Percentiles rank a stretch among this genome's conserved stretches.
phyloP scores from a whole-genome alignment of 2,113 vertebrate genomes.

The Takifugu bimaculatus region DNA sequence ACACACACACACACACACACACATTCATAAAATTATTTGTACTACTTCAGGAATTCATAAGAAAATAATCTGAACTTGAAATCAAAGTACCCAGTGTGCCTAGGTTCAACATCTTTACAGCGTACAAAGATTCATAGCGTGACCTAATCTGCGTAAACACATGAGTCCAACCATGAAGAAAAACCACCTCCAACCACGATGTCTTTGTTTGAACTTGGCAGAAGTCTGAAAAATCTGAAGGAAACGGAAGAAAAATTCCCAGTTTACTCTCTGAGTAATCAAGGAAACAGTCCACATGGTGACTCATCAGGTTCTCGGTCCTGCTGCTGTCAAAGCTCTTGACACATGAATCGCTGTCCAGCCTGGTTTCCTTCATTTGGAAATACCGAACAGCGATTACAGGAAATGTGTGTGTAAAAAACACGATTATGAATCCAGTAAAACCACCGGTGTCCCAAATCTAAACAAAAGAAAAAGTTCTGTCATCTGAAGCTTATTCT shows the following conservation, averaged over 20 bases:
- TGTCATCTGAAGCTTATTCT: neutral
- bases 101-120: conserved; percentile 49
- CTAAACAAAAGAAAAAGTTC: neutral
- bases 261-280: conserved; percentile 41
- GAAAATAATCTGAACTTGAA: conserved; percentile 11
- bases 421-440: neutral
- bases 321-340: conserved; percentile 18
- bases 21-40: neutral
- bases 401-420: no score
- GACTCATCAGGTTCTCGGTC: conserved; percentile 40
- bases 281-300: conserved; percentile 27
- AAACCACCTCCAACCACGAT: conserved; percentile 10
- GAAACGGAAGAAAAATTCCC: conserved; percentile 44
- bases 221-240: conserved; percentile 34
- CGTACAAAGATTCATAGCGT: conserved; percentile 55
- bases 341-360: conserved; percentile 19
- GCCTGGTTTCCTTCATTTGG: neutral
- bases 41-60: neutral
- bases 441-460: neutral
- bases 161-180: conserved; percentile 28
- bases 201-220: conserved; percentile 40
- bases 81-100: conserved; percentile 17
- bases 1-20: neutral
- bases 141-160: conserved; percentile 56
- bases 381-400: neutral